Base-by-base conservation (phyloP, 1,140 invertebrate genomes). In the Gryllus bimaculatus region DNA sequence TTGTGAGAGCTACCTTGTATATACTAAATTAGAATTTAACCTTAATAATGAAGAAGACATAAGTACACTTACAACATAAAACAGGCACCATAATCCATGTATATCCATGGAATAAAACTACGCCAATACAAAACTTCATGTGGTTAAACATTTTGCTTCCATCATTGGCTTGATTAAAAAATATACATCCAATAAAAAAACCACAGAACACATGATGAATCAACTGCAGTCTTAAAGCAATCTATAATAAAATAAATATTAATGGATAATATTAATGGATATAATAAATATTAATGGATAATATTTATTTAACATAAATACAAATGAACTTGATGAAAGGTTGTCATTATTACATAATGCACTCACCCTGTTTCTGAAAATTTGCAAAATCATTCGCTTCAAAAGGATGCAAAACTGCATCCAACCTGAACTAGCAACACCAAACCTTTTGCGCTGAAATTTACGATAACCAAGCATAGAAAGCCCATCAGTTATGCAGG, bases 81-180 rank as follows among this genome's bases (percentile, higher is more conserved):
- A 85, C 89, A 47, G 90, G 90, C 39, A 91, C 89, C 89, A 91
- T 91, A 21, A 90, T 89, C 81, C 91, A 89, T 0, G 90, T 92
- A 81, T 91, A 91, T 0, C 89, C 86, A 81, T 90, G 89, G 84
- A 91, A 91, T 48, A 91, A 87, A 1, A 90, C 87, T 10, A 90
- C 84, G 0, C 89, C 90, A 39, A 92, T 89, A 81, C 90, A 92
- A 82, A 90, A 88, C 82, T 92, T 92, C 73, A 92, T 84, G 81
- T 91, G 90, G 80, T 90, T 90, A 82, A 91, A 92, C 88, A 91
- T 91, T 80, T 90, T 86, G 0, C 84, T 84, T 20, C 90, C 90
- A 80, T 92, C 88, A 80, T 90, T 89, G 6, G 89, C 90, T 82
- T 88, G 87, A 78, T 89, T 87, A 80, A 86, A 89, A 83, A 90